Percentiles rank a stretch among this genome's conserved stretches.
Conservation (phyloP, 2,797 vertebrate species). For the Clangula hyemalis region DNA sequence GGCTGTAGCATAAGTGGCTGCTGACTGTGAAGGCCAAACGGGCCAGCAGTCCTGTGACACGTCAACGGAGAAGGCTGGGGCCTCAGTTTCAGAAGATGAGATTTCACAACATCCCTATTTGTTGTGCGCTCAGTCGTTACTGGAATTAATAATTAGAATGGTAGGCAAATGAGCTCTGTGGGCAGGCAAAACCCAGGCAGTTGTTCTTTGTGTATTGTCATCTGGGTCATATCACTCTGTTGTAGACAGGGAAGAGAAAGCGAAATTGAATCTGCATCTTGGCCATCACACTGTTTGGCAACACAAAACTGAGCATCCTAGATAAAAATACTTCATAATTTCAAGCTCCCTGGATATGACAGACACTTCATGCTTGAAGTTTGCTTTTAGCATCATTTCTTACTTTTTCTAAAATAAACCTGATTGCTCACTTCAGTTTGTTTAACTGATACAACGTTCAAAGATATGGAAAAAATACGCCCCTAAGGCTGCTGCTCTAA, state of each 20-base stretch:
- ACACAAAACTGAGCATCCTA: neutral
- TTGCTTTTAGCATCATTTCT: neutral
- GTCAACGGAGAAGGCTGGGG: neutral
- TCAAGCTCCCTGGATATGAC: neutral
- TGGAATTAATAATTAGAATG: neutral
- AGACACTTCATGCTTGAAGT: neutral
- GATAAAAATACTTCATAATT: neutral
- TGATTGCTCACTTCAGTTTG: neutral
- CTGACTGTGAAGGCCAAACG: neutral
- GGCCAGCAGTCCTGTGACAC: neutral
- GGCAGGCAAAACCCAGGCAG: neutral
- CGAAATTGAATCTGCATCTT: neutral
- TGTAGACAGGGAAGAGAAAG: neutral
- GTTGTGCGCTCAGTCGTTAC: neutral
- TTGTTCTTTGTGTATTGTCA: neutral
- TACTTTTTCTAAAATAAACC: constrained; percentile 4
- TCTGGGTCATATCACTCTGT: neutral
- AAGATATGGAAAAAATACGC: neutral
- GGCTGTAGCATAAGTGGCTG: accelerated
- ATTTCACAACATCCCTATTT: neutral
- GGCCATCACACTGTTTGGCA: neutral
- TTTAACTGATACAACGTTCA: neutral
- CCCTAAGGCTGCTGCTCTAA: neutral
- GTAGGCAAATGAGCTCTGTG: neutral
- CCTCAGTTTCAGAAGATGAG: neutral